Percentiles rank a stretch among this genome's conserved stretches.
Evolutionary conservation across 1,140 invertebrate genomes (phyloP).

Genomic region (Xylocopa sonorina): DNA sequence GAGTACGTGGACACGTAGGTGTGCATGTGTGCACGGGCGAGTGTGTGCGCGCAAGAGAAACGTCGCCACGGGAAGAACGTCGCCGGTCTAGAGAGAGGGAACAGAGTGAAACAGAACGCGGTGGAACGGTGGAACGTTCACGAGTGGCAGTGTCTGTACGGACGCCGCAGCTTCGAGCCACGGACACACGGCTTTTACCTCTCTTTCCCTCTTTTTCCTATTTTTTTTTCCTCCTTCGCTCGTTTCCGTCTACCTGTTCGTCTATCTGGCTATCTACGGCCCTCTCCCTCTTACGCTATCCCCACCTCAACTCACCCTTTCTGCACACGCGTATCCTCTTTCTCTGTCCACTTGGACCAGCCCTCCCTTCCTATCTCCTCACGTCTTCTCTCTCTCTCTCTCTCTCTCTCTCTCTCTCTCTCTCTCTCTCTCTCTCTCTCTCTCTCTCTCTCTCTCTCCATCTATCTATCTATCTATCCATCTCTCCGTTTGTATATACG

Average conservation of each 20-base stretch:
- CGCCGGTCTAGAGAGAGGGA: slow-evolving; percentile 43
- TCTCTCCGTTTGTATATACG: no score
- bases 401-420: background rate
- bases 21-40: background rate
- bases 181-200: slow-evolving; percentile 46
- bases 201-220: slow-evolving; percentile 15
- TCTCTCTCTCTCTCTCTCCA: no score
- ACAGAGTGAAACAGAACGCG: slow-evolving; percentile 30
- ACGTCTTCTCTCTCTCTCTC: slow-evolving; percentile 23
- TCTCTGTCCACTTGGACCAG: background rate
- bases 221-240: background rate
- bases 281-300: slow-evolving; percentile 9
- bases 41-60: background rate
- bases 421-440: no score
- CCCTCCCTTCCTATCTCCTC: background rate
- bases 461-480: no score
- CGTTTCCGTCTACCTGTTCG: slow-evolving; percentile 25
- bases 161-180: slow-evolving; percentile 75
- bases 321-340: no score
- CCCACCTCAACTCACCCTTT: slow-evolving; percentile 22
- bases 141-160: slow-evolving; percentile 73
- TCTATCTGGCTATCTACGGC: background rate
- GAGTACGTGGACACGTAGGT: background rate
- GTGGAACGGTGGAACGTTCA: slow-evolving; percentile 51
- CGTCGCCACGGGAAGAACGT: background rate